phyloP scores from a whole-genome alignment of 2,113 vertebrate species.

The Nettapus auritus region DNA sequence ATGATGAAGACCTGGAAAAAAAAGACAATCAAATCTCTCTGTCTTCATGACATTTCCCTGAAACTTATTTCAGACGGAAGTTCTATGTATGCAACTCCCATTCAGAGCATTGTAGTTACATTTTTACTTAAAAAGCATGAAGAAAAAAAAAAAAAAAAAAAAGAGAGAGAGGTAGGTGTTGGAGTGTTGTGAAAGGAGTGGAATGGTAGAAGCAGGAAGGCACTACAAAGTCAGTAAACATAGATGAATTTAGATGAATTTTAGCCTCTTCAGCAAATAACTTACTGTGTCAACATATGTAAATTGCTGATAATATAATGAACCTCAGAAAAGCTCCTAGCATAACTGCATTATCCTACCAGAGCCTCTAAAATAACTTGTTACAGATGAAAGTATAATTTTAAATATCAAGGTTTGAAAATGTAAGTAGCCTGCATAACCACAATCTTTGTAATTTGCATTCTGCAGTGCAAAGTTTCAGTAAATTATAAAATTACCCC shows the following conservation, averaged over 20 bases:
- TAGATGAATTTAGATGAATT: not conserved
- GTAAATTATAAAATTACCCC: not conserved
- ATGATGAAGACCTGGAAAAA: not conserved
- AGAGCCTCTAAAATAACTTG: not conserved
- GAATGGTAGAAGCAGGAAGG: not conserved
- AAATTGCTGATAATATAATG: not conserved
- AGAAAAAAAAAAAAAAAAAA: no score
- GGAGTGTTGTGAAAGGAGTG: not conserved
- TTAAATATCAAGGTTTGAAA: not conserved
- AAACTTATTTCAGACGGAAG: not conserved
- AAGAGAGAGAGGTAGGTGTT: not conserved
- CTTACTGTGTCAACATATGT: not conserved
- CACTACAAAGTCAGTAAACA: not conserved
- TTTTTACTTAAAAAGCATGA: not conserved
- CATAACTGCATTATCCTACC: not conserved
- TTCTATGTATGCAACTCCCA: not conserved
- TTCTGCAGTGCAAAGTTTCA: not conserved
- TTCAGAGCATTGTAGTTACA: not conserved
- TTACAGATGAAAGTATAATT: not conserved
- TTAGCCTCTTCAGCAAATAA: not conserved
- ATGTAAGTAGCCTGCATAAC: not conserved
- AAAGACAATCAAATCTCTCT: not conserved
- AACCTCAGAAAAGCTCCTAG: not conserved
- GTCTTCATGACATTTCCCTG: not conserved
- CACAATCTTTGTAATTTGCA: not conserved